A percentile compares a stretch with the other conserved stretches of the same genome.
phyloP scores from a whole-genome alignment of 2,797 vertebrate genomes.

The Gambusia yucatana region DNA sequence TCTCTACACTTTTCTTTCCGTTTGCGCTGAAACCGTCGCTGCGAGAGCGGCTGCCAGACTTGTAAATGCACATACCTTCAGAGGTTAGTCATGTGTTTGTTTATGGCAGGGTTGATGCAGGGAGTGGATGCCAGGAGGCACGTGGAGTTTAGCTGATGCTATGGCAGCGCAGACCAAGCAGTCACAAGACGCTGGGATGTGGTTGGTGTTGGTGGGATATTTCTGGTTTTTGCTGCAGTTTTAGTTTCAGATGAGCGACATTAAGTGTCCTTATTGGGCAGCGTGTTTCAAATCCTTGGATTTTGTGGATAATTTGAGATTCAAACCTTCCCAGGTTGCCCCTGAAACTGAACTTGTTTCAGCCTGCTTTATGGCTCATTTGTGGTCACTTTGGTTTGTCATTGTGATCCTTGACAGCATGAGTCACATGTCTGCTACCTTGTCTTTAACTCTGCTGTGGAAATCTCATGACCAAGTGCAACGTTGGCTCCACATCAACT shows the following conservation, averaged over 20 bases:
- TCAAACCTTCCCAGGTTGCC: not conserved
- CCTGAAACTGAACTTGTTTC: constrained; percentile 26
- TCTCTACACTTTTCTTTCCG: not conserved
- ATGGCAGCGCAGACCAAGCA: constrained; percentile 14
- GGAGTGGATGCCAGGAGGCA: constrained; percentile 26
- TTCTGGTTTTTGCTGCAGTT: not conserved
- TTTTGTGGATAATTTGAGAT: too few relatives aligned
- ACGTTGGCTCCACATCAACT: not conserved
- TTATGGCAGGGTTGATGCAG: constrained; percentile 18
- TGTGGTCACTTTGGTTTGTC: constrained; percentile 27
- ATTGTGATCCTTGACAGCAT: constrained; percentile 6
- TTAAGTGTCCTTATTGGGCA: not conserved
- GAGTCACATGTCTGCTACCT: constrained; percentile 37
- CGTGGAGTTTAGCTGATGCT: not conserved
- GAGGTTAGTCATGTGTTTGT: constrained; percentile 48
- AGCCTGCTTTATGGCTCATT: constrained; percentile 28
- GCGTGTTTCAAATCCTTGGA: too few relatives aligned
- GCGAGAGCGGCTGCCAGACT: constrained; percentile 25
- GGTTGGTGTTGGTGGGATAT: not conserved
- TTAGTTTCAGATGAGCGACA: not conserved
- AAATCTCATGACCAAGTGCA: not conserved
- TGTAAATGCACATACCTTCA: constrained; percentile 47
- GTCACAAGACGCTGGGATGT: constrained; percentile 25
- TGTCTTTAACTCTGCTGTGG: not conserved
- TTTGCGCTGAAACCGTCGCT: not conserved